Conservation (phyloP, 2,113 vertebrate species). For the Tupaia tana region DNA sequence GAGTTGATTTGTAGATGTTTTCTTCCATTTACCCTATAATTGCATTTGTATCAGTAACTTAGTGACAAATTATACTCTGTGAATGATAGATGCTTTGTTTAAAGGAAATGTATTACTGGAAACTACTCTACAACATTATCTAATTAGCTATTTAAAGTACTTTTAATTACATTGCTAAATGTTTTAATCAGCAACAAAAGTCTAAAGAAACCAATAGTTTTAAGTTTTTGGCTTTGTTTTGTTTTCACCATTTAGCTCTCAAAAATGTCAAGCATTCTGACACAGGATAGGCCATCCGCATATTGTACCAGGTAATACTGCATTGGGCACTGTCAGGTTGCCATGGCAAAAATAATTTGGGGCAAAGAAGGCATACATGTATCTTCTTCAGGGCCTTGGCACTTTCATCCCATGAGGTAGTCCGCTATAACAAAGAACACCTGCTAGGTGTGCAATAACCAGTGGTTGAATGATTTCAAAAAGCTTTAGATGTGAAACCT, state of each 20-base stretch:
- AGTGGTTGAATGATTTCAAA: not conserved
- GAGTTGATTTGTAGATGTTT: not conserved
- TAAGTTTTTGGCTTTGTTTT: not conserved
- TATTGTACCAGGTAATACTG: not conserved
- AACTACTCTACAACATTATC: not conserved
- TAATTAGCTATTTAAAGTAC: conserved; percentile 59
- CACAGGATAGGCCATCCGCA: not conserved
- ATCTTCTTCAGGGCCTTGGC: not conserved
- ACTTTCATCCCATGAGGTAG: not conserved
- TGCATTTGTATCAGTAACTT: conserved; percentile 7
- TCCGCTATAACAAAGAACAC: not conserved
- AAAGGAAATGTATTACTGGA: conserved; percentile 13
- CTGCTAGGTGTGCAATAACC: not conserved
- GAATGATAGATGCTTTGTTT: conserved; percentile 36
- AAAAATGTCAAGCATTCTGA: not conserved
- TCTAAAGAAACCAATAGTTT: not conserved
- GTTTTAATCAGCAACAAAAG: conserved; percentile 10
- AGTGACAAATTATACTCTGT: conserved; percentile 37
- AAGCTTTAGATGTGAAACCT: not conserved
- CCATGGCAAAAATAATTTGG: not conserved
- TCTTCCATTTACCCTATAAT: conserved; percentile 29
- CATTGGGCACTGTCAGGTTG: not conserved
- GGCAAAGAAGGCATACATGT: not conserved
- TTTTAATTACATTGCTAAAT: conserved; percentile 53
- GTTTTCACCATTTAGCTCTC: not conserved